Evolutionary conservation across 2,113 vertebrate genomes (phyloP).

Genomic region (Trematocara macrostoma): DNA sequence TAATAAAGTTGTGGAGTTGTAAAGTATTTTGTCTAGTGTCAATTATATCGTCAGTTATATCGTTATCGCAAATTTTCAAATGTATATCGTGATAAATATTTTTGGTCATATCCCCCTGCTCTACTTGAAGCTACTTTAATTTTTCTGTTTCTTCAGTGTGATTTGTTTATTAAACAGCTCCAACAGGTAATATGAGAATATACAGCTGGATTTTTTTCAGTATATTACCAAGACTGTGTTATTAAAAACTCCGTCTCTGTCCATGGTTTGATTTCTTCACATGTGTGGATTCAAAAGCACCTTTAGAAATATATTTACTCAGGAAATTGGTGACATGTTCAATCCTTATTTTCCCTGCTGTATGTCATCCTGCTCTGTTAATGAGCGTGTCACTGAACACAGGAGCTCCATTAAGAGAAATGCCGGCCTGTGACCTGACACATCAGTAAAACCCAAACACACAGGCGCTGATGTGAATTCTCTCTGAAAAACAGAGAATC

Average conservation of each 20-base stretch:
- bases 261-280: neutral
- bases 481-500: neutral
- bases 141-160: too few relatives aligned
- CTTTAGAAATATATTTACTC: neutral
- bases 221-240: neutral
- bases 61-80: too few relatives aligned
- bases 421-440: neutral
- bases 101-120: too few relatives aligned
- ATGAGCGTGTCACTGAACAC: neutral
- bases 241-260: neutral
- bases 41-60: too few relatives aligned
- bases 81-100: too few relatives aligned
- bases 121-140: too few relatives aligned
- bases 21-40: too few relatives aligned
- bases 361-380: neutral
- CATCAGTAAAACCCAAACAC: fast-evolving
- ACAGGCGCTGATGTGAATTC: neutral
- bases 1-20: too few relatives aligned
- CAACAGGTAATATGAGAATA: too few relatives aligned
- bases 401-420: neutral
- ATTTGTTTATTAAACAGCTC: too few relatives aligned
- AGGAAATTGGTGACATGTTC: neutral
- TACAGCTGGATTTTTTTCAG: neutral
- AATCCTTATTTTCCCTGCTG: neutral
- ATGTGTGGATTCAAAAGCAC: neutral